Base-by-base conservation (phyloP, 2,797 vertebrate species). In the Alectoris magna region DNA sequence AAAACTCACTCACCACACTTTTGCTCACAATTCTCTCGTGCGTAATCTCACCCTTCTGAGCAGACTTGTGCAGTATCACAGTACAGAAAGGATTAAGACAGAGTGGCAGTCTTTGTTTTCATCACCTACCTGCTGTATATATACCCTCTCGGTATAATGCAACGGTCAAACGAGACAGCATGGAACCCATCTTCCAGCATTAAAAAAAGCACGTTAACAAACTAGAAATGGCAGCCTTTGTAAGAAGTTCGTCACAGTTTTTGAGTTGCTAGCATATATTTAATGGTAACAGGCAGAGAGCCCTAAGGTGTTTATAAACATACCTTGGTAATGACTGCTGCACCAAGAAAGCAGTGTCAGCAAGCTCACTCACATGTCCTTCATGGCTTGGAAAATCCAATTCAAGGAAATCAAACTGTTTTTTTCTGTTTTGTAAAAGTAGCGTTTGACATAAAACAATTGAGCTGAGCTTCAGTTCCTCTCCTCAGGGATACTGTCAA, bases 211-310 rank as follows among this genome's bases (percentile, higher is more conserved):
- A 46, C 85, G 78, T 93, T 72, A 60, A 88, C 70, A 44, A 93
- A 81, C 89, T 89, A 94, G 67, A 93, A 87, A 92, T 29, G 79
- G 82, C 93, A 87, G 77, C 92, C 80, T 95, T 62, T 67, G 58
- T 87, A 63, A 88, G 83, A 83, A 94, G 84, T 88, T 88, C 75
- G 96, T 95, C 96, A 96, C 94, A 97, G 95, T 93, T 96, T 84
- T 90, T 68, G 26, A 90, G 73, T 76, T 96, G 93, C 76, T 94
- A 95, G 90, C 59, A 53, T 38, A 36, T 70, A 90, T 67, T 86
- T 94, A 85, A 89, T 75, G 88, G 79, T 44, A 81, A 59, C 1
- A 62, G 86, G 92, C 73, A 80, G 87, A 93, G 94, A 67, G 84
- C 64, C 86, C 71, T 31, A 55, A 76, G 44, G 74, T 94, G 81